phyloP scores from a whole-genome alignment of 92 coral and sea anemone species.

The Hydrozoanthus gracilis region DNA sequence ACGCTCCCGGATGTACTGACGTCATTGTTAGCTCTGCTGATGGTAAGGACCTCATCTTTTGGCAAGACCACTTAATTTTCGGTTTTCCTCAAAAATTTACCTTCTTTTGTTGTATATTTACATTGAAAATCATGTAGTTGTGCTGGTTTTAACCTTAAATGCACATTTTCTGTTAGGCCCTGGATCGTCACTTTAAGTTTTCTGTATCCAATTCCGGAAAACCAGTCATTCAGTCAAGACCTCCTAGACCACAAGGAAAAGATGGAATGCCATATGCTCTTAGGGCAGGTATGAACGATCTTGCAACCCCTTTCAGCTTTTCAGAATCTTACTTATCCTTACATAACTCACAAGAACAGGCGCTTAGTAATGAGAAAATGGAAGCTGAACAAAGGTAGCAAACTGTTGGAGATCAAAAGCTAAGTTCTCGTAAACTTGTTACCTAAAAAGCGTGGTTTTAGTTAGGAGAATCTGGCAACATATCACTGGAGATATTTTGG shows the following conservation, averaged over 20 bases:
- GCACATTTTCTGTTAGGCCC: slow-evolving; percentile 54
- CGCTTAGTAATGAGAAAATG: too few species aligned
- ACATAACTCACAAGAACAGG: too few species aligned
- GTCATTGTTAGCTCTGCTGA: slow-evolving; percentile 79
- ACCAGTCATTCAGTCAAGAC: slow-evolving; percentile 81
- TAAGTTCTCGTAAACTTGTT: too few species aligned
- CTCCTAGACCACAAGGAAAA: slow-evolving; percentile 85
- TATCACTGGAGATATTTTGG: too few species aligned
- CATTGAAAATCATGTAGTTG: background rate
- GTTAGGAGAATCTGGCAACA: too few species aligned
- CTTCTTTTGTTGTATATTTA: too few species aligned
- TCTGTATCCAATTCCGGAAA: slow-evolving; percentile 56
- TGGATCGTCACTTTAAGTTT: slow-evolving; percentile 81
- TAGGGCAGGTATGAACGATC: slow-evolving; percentile 80
- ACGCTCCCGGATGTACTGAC: slow-evolving; percentile 85
- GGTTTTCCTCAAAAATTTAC: background rate
- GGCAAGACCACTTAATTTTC: too few species aligned
- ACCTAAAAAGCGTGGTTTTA: too few species aligned
- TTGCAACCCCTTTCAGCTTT: too few species aligned
- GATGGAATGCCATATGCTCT: slow-evolving; percentile 74
- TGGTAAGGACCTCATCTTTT: slow-evolving; percentile 49
- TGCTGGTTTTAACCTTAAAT: background rate
- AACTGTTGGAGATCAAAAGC: too few species aligned
- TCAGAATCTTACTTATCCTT: too few species aligned
- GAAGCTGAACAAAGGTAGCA: too few species aligned